Evolutionary conservation across 2,888 invertebrate genomes (phyloP), one percentile per base, ranked within the genome.

Genomic region (Euzophera pinguis): DNA sequence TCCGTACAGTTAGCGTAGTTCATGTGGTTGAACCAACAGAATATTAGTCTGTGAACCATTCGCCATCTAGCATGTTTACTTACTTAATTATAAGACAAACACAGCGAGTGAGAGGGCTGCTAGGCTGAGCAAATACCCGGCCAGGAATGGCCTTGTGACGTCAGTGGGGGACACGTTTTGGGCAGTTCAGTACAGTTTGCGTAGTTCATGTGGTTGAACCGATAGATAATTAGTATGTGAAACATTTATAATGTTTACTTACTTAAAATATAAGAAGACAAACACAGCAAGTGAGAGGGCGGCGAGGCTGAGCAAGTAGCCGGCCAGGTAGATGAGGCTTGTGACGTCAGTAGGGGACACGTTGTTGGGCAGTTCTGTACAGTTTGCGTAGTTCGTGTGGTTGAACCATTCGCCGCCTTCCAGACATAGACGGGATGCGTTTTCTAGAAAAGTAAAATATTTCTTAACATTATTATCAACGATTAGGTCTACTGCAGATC

Each of bases 201-300:
- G 81, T 96, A 97, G 84, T 22, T 5, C 5, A 22, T 22, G 22
- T 22, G 22, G 2, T 22, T 22, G 5, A 22, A 3, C 22, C 2
- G 3, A 22, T 5, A 22, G 5, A 22, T 5, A 5, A 22, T 22
- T 22, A 2, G 32, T 7, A 32, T 32, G 7, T 7, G 32, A 10
- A 1, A 32, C 8, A 6, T 9, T 32, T 32, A 2, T 32, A 32
- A 6, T 7, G 7, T 7, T 7, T 12, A 92, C 95, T 94, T 87
- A 97, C 97, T 97, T 97, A 92, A 96, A 97, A 81, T 96, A 96
- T 57, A 96, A 87, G 86, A 97, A 97, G 64, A 98, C 96, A 79
- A 93, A 93, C 64, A 97, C 94, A 22, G 97, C 97, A 54, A 97
- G 89, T 45, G 94, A 91, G 53, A 97, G 92, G 9, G 95, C 95